A percentile compares a stretch with the other conserved stretches of the same genome.
phyloP scores from a whole-genome alignment of 2,797 vertebrate species.

The Huso huso region DNA sequence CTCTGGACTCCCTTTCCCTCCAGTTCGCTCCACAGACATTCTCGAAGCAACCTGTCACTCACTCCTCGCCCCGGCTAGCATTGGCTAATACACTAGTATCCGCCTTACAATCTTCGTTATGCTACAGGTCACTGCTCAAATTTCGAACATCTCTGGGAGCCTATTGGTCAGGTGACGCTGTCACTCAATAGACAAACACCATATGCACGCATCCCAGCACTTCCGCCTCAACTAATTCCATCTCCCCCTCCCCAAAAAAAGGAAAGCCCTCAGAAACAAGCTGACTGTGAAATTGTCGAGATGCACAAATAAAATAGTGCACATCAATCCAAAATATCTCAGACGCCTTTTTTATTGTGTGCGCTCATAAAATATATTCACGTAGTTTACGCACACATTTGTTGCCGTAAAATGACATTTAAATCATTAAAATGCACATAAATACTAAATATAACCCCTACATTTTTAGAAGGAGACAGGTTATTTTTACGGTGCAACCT shows the following conservation, averaged over 20 bases:
- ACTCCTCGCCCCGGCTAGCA: conserved; percentile 43
- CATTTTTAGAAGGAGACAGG: too few relatives aligned
- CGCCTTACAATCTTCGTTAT: conserved; percentile 24
- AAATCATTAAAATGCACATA: too few relatives aligned
- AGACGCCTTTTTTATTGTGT: too few relatives aligned
- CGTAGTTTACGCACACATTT: too few relatives aligned
- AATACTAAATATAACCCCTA: too few relatives aligned
- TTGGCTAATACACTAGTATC: conserved; percentile 41
- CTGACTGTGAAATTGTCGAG: neutral
- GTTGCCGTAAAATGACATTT: too few relatives aligned
- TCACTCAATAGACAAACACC: conserved; percentile 45
- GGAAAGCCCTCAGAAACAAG: neutral
- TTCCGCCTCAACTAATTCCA: conserved; percentile 68
- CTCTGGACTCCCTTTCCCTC: conserved; percentile 74
- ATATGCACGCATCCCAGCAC: conserved; percentile 56
- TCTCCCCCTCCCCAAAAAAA: neutral
- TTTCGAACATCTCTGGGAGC: conserved; percentile 33
- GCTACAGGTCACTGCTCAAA: conserved; percentile 30
- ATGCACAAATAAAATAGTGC: too few relatives aligned
- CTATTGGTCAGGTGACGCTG: conserved; percentile 45
- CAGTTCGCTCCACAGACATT: conserved; percentile 74
- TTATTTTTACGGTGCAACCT: too few relatives aligned
- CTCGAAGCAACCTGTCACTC: conserved; percentile 55
- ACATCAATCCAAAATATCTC: too few relatives aligned
- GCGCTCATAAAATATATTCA: too few relatives aligned